Percentiles rank a stretch among this genome's conserved stretches.
Conservation (phyloP, 2,888 invertebrate genomes). For the Cantharis rustica region DNA sequence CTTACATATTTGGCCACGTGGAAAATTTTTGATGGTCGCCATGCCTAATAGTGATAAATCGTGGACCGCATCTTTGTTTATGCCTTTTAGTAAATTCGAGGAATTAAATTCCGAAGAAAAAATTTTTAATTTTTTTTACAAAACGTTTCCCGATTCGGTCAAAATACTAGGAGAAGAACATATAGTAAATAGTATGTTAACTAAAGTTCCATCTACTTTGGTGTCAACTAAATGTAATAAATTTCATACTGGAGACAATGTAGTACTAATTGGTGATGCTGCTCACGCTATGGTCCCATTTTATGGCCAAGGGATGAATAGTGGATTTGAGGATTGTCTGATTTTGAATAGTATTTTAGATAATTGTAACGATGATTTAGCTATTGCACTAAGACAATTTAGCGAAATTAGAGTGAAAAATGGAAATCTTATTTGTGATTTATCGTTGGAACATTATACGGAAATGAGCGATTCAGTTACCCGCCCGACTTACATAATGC, state of each 20-base stretch:
- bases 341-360: constrained; percentile 74
- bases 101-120: constrained; percentile 65
- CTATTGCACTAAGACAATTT: constrained; percentile 70
- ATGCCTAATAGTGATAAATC: constrained; percentile 91
- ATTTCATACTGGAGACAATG: constrained; percentile 78
- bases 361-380: constrained; percentile 62
- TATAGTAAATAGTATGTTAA: constrained; percentile 76
- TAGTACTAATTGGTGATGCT: constrained; percentile 90
- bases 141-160: constrained; percentile 85
- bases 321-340: constrained; percentile 94
- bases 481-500: constrained; percentile 73
- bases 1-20: constrained; percentile 97
- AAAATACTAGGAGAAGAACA: constrained; percentile 77
- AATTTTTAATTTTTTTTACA: constrained; percentile 76
- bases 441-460: constrained; percentile 96
- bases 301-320: constrained; percentile 99
- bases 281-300: constrained; percentile 99
- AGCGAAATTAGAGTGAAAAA: constrained; percentile 76
- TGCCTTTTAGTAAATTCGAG: constrained; percentile 84
- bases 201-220: constrained; percentile 75
- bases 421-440: constrained; percentile 90
- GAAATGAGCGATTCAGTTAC: constrained; percentile 95
- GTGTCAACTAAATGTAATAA: constrained; percentile 93
- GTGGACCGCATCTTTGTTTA: constrained; percentile 96
- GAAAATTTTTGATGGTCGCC: constrained; percentile 97